phyloP scores from a whole-genome alignment of 37 sponge, comb jelly and placozoan genomes.

The Hormiphora californensis region DNA sequence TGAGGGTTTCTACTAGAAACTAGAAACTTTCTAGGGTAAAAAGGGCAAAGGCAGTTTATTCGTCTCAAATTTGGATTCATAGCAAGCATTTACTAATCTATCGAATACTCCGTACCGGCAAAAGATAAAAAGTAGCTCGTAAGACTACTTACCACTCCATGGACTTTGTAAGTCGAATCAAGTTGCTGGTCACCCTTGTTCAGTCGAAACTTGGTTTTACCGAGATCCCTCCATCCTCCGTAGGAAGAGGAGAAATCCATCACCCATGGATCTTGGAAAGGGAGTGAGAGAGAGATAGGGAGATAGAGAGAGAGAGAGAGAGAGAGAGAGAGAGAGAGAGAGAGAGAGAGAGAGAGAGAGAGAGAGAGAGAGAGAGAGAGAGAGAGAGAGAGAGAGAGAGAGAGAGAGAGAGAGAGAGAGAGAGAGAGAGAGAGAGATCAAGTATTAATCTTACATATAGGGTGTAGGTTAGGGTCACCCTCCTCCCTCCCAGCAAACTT shows the following conservation, averaged over 20 bases:
- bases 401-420: background rate
- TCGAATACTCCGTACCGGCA: no score
- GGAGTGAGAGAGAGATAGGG: background rate
- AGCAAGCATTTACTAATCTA: no score
- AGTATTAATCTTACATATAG: slow-evolving; percentile 57
- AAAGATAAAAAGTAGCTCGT: no score
- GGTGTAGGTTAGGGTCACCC: slow-evolving; percentile 96
- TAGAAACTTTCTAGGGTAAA: no score
- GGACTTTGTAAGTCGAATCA: slow-evolving; percentile 76
- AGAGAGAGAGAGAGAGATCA: background rate
- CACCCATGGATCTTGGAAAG: slow-evolving; percentile 80
- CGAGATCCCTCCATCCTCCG: slow-evolving; percentile 76
- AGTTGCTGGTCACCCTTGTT: slow-evolving; percentile 94
- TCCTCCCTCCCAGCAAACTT: slow-evolving; percentile 69
- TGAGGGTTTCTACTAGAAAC: no score
- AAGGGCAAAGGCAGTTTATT: no score
- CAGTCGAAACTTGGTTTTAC: slow-evolving; percentile 79
- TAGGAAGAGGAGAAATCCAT: slow-evolving; percentile 74
- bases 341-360: background rate
- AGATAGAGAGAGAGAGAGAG: background rate
- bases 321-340: background rate
- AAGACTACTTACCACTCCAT: slow-evolving; percentile 15
- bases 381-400: background rate
- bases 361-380: background rate
- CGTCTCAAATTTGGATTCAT: no score